phyloP scores from a whole-genome alignment of 2,888 invertebrate species.

The Lepidochitona cinerea region DNA sequence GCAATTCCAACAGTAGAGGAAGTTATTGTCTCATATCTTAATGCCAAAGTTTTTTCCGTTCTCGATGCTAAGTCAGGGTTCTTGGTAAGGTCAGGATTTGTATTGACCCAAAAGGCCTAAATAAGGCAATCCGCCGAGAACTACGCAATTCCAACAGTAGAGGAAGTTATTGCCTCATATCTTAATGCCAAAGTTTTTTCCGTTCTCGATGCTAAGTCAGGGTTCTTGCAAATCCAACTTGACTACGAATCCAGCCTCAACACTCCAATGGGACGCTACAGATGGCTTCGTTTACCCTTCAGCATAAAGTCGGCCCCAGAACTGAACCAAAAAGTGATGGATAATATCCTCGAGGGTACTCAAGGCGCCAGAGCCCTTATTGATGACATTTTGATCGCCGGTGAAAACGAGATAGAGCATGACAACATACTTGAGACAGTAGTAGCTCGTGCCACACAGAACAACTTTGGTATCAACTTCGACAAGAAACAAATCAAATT shows the following conservation, averaged over 20 bases:
- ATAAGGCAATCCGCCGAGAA: slow-evolving; percentile 31
- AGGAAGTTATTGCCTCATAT: slow-evolving; percentile 35
- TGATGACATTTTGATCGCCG: slow-evolving; percentile 37
- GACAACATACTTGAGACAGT: slow-evolving; percentile 31
- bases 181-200: slow-evolving; percentile 38
- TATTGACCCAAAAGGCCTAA: slow-evolving; percentile 36
- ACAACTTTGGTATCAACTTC: slow-evolving; percentile 35
- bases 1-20: slow-evolving; percentile 41
- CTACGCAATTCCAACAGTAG: slow-evolving; percentile 37
- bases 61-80: slow-evolving; percentile 43
- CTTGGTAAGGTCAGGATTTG: slow-evolving; percentile 41
- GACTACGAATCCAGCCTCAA: slow-evolving; percentile 35
- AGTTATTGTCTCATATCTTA: slow-evolving; percentile 30
- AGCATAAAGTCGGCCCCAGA: slow-evolving; percentile 37
- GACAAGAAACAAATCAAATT: slow-evolving; percentile 28
- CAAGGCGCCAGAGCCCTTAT: slow-evolving; percentile 33
- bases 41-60: slow-evolving; percentile 37
- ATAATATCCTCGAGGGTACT: slow-evolving; percentile 33
- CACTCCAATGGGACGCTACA: slow-evolving; percentile 36
- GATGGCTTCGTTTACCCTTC: slow-evolving; percentile 39
- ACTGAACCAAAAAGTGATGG: slow-evolving; percentile 38
- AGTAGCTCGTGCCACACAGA: slow-evolving; percentile 25
- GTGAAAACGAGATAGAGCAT: slow-evolving; percentile 26
- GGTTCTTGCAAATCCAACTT: slow-evolving; percentile 40
- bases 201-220: slow-evolving; percentile 38